Evolutionary conservation across 2,888 invertebrate genomes (phyloP), one percentile per base, ranked within the genome.

Genomic region (Temnothorax ravouxi): DNA sequence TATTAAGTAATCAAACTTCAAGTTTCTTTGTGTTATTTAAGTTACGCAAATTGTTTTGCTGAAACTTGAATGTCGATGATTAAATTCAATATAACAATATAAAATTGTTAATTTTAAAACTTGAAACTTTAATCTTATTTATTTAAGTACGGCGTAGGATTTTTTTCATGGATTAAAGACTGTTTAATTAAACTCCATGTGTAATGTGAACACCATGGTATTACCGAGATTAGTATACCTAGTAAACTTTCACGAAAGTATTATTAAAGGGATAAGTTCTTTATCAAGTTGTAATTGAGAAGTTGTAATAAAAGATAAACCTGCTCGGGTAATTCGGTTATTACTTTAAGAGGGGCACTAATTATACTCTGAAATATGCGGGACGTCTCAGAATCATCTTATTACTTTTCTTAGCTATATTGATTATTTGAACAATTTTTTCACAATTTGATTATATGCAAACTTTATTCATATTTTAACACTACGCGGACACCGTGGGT

Each of bases 261-360:
- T 67, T 88, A 71, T 87, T 86, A 84, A 79, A 67, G 69, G 69
- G 76, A 72, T 44, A 56, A 87, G 79, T 76, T 80, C 86, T 88
- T 87, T 85, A 86, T 87, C 84, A 62, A 64, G 52, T 83, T 83
- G 29, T 29, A 88, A 84, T 83, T 72, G 79, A 81, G 74, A 75
- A 85, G 71, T 86, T 44, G 74, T 74, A 71, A 81, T 81, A 76
- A 84, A 84, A 77, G 62, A 29, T 52, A 71, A 72, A 79, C 67
- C 77, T 76, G 56, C 54, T 44, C 34, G 47, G 47, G 21, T 67
- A 34, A 59, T 41, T 76, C 9, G 18, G 41, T 77, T 56, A 44
- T 77, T 77, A 67, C 15, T 29, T 41, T 41, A 52, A 69, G 52
- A 38, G 44, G 72, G 29, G 11, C 25, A 52, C 56, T 25, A 34